A percentile compares a stretch with the other conserved stretches of the same genome.
phyloP scores from a whole-genome alignment of 2,113 vertebrate genomes.

The Lepus timidus region DNA sequence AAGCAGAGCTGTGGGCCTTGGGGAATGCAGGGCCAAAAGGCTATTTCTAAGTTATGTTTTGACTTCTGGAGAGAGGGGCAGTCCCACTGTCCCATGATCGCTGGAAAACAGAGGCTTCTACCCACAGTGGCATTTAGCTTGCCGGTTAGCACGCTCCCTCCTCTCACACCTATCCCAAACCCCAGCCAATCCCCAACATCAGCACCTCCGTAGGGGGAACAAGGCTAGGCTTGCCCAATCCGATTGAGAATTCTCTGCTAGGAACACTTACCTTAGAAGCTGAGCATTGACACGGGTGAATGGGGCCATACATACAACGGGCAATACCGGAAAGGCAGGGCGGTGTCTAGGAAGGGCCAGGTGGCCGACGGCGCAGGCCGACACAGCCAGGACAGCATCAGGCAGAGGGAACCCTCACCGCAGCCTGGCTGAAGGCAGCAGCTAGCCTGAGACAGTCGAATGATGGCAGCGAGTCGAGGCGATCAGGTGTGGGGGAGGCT shows the following conservation, averaged over 20 bases:
- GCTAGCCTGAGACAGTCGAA: fast-evolving
- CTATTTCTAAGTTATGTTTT: slow-evolving; percentile 66
- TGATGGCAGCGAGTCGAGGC: neutral
- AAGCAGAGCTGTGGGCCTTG: neutral
- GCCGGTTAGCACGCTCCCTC: neutral
- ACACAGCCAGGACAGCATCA: slow-evolving; percentile 85
- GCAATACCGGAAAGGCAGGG: slow-evolving; percentile 49
- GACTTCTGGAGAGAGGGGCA: slow-evolving; percentile 59
- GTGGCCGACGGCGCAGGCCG: slow-evolving; percentile 88
- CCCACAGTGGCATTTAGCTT: neutral
- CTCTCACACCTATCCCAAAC: neutral
- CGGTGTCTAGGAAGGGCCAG: slow-evolving; percentile 89
- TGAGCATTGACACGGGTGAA: neutral
- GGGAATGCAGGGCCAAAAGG: neutral
- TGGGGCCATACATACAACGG: neutral
- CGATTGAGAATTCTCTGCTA: neutral
- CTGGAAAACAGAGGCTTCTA: slow-evolving; percentile 64
- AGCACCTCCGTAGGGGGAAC: neutral
- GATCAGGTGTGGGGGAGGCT: fast-evolving
- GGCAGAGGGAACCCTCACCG: slow-evolving; percentile 69
- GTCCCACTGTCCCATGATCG: neutral
- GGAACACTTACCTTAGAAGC: neutral
- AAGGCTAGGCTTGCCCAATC: neutral
- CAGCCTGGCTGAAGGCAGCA: slow-evolving; percentile 3
- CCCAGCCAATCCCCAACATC: neutral